Base-by-base conservation (phyloP, 2,888 invertebrate genomes). In the Mythimna vitellina region DNA sequence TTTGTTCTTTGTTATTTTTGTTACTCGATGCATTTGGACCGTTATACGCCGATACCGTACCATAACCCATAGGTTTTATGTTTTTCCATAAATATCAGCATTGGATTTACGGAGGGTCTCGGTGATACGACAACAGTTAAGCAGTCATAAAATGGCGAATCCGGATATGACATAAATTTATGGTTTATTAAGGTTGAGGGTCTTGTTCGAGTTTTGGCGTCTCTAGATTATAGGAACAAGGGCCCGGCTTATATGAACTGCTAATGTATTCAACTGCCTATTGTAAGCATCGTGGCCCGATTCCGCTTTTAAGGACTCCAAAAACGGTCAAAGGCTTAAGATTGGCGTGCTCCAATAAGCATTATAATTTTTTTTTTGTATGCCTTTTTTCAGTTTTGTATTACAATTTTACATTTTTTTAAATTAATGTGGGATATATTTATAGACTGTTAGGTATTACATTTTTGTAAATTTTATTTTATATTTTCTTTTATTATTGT, bases 51-150 rank as follows among this genome's bases (percentile, higher is more conserved):
- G 14, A 68, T 42, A 58, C 14, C 65, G 42, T 2, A 42, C 35
- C 70, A 70, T 35, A 68, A 68, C 46, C 53, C 57, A 66, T 62
- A 53, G 35, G 32, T 64, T 81, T 81, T 76, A 81, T 65, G 65
- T 54, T 32, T 38, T 1, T 51, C 46, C 42, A 68, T 74, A 80
- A 73, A 78, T 60, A 67, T 67, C 22, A 42, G 35, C 42, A 67
- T 80, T 12, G 64, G 46, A 51, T 65, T 60, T 32, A 74, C 46
- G 61, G 38, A 62, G 64, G 73, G 35, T 12, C 12, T 53, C 38
- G 32, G 32, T 54, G 53, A 53, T 58, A 73, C 49, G 66, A 53
- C 42, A 62, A 65, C 60, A 76, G 51, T 25, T 61, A 49, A 62
- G 54, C 35, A 53, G 60, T 17, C 54, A 64, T 74, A 67, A 77